Base-by-base conservation (phyloP, 2,797 vertebrate species). In the Salmo trutta region DNA sequence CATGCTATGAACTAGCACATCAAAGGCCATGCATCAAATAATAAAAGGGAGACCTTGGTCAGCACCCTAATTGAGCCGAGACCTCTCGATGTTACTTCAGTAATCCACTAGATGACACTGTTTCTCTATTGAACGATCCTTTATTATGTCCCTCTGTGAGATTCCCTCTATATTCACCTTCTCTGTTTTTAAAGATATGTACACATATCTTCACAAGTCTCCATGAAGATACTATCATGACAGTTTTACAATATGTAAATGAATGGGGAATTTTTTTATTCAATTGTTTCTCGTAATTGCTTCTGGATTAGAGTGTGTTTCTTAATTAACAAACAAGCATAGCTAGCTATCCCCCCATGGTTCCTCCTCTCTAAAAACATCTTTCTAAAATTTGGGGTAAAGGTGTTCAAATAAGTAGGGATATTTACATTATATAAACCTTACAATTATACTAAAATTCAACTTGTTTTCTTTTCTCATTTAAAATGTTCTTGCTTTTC, bases 61-160 rank as follows among this genome's bases (percentile, higher is more conserved):
- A n/a, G 2, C 12, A 3, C 3, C 12, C 41, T 12, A 15, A 17
- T 47, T 0, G 0, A 14, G 7, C 71, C 17, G 77, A 66, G 62
- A 52, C 24, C 73, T 41, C 51, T 81, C 16, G 0, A 54, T 27
- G 10, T 77, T 91, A 85, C 85, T 82, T 4, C 41, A 80, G 77
- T 81, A 19, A 24, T 77, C 84, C 93, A 90, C 91, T 91, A 93
- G 92, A 90, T 90, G 92, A 79, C 88, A 89, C 87, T 91, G 89
- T 91, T 92, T 82, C 88, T 77, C 89, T 33, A 31, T 29, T 56
- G 27, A 31, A 68, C 14, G 2, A 47, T 47, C 41, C 41, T 47
- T 47, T 47, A 47, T 2, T 12, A 14, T 14, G 41, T 47, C 27
- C 12, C 24, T 27, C 24, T 29, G 27, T 14, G 29, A 15, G 1